Percentiles rank a stretch among this genome's conserved stretches.
These are phyloP conservation scores for Pterocles gutturalis DNA, from an alignment of 2,113 vertebrate species.

Conservation along the genomic window DNA sequence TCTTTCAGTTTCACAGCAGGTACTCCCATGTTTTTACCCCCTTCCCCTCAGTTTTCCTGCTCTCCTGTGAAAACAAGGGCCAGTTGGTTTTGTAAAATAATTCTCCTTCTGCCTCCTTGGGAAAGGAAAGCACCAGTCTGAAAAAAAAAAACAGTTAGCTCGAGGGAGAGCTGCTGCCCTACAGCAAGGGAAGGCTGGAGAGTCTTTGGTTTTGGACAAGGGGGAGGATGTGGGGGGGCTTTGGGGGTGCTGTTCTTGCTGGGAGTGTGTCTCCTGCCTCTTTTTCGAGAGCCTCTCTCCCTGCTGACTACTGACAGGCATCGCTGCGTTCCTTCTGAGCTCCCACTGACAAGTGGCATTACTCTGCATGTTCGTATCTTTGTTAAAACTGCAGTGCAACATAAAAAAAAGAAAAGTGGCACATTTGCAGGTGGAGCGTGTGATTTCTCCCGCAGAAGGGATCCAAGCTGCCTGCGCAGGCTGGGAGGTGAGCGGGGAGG, in stretches of 20 bases:
- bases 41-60: background rate
- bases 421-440: background rate
- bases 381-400: constrained; percentile 27
- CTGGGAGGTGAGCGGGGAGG: background rate
- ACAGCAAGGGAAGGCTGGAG: background rate
- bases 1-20: background rate
- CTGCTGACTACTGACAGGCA: background rate
- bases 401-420: constrained; percentile 14
- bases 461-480: background rate
- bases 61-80: background rate
- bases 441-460: background rate
- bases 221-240: background rate
- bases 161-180: background rate
- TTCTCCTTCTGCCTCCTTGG: background rate
- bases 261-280: background rate
- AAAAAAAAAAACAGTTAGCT: background rate
- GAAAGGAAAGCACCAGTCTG: background rate
- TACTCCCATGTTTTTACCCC: background rate
- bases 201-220: background rate
- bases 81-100: background rate
- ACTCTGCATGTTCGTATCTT: constrained; percentile 39
- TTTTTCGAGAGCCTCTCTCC: background rate
- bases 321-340: background rate
- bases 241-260: background rate
- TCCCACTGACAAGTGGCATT: background rate